Evolutionary conservation across 2,888 invertebrate species (phyloP), one percentile per base, ranked within the genome.

Genomic region (Caenorhabditis sp.): DNA sequence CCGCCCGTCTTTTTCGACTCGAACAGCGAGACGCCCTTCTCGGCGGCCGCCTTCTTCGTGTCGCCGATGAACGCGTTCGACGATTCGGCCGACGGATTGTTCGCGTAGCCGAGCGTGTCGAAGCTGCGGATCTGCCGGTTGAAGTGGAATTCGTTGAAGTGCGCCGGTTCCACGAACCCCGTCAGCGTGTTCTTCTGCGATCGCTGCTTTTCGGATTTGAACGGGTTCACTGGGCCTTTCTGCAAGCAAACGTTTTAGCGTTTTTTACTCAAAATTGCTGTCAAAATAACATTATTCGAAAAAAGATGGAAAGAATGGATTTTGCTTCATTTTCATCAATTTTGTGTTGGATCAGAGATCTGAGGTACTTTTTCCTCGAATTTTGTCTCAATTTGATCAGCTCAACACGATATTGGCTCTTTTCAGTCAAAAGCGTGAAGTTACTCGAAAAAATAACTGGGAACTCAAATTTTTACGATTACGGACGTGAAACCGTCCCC

Each of bases 81-180:
- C 26, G 83, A 82, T 84, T 94, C 94, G 0, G 94, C 93, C 0
- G 95, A 94, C 0, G 98, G 98, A 91, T 98, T 97, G 76, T 96
- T 90, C 0, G 98, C 98, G 91, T 95, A 96, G 2, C 96, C 87
- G 43, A 86, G 79, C 13, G 87, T 88, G 58, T 88, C 85, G 62
- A 86, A 88, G 24, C 85, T 84, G n/a, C 86, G 80, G 17, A 87
- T 82, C 37, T 88, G 85, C 11, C 83, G 76, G 27, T 88, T 84
- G 53, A 88, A 88, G 53, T 86, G 87, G 90, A 99, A 99, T 85
- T 95, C 94, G 90, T 94, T 97, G 55, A 99, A 93, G 89, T 97
- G 95, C 0, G 97, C 96, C 79, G 94, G 93, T 89, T 99, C 99
- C 0, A 96, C 94, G 90, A 93, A 96, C 0, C 99, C 99, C 0